These are phyloP conservation scores for Drosophila antonietae DNA, from an alignment of 2,888 invertebrate species.

Conservation along the genomic window DNA sequence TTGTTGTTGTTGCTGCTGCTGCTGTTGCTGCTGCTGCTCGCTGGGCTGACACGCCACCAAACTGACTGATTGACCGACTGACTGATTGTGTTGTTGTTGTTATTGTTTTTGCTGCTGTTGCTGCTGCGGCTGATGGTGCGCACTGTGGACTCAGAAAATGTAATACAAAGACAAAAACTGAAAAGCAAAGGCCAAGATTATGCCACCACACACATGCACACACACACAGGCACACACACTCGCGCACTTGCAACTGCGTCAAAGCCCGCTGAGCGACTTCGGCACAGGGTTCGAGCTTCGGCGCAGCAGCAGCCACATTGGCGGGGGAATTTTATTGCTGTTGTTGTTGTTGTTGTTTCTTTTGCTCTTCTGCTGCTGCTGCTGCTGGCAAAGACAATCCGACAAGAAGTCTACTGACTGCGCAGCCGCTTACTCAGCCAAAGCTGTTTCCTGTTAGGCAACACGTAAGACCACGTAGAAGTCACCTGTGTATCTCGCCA, in stretches of 20 bases:
- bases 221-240: conserved; percentile 11
- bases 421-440: conserved; percentile 35
- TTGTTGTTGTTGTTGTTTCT: conserved; percentile 12
- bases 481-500: neutral
- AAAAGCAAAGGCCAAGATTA: conserved; percentile 78
- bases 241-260: conserved; percentile 59
- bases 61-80: conserved; percentile 67
- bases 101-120: conserved; percentile 23
- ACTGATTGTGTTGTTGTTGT: conserved; percentile 30
- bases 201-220: conserved; percentile 56
- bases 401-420: conserved; percentile 56
- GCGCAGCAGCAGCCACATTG: conserved; percentile 41
- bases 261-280: conserved; percentile 44
- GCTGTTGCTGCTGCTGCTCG: conserved; percentile 21
- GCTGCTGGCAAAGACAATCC: conserved; percentile 19
- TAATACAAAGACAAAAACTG: conserved; percentile 52
- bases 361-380: neutral
- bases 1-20: conserved; percentile 12
- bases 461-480: conserved; percentile 6
- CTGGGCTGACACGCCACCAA: conserved; percentile 45
- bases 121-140: conserved; percentile 20
- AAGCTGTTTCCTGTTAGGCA: conserved; percentile 22
- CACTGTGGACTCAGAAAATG: conserved; percentile 46
- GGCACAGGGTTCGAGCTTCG: conserved; percentile 31
- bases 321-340: conserved; percentile 24